These are phyloP conservation scores for Pseudomyrmex cubaensis DNA, from an alignment of 1,140 invertebrate genomes.

Conservation along the genomic window DNA sequence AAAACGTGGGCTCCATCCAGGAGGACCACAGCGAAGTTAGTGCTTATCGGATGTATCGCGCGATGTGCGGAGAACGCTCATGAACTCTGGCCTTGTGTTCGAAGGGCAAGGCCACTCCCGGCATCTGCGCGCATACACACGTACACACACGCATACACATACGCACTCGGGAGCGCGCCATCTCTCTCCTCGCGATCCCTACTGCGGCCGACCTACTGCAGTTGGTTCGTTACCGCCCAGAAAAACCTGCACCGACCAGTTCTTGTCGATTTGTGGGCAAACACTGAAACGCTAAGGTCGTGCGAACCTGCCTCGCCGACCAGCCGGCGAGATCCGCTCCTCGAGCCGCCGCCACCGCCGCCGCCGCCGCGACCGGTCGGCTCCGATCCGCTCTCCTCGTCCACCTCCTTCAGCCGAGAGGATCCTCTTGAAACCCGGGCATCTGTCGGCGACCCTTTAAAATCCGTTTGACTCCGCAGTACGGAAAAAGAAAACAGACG, in stretches of 20 bases:
- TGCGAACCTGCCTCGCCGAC: conserved; percentile 73
- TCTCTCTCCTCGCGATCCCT: conserved; percentile 47
- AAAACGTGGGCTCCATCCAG: not conserved
- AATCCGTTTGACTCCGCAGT: conserved; percentile 35
- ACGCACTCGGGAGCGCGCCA: conserved; percentile 25
- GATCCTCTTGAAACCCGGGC: conserved; percentile 55
- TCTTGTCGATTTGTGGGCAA: conserved; percentile 80
- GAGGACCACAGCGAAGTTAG: conserved; percentile 16
- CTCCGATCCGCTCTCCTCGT: conserved; percentile 31
- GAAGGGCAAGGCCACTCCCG: conserved; percentile 75
- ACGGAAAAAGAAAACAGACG: conserved; percentile 1
- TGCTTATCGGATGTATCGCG: conserved; percentile 6
- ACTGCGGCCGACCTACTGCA: conserved; percentile 72
- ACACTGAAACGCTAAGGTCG: conserved; percentile 77
- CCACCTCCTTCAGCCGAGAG: not conserved
- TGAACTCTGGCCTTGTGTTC: conserved; percentile 79
- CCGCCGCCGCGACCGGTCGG: conserved; percentile 19
- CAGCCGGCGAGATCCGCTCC: conserved; percentile 47
- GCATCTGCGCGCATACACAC: conserved; percentile 10
- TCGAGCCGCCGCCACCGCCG: conserved; percentile 29
- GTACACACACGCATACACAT: too few species aligned
- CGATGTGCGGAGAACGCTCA: conserved; percentile 52
- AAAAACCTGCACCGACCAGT: conserved; percentile 79
- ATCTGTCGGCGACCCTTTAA: conserved; percentile 58
- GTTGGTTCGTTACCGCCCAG: conserved; percentile 72